Base-by-base conservation (phyloP, 2,888 invertebrate genomes). In the Philereme transversata region DNA sequence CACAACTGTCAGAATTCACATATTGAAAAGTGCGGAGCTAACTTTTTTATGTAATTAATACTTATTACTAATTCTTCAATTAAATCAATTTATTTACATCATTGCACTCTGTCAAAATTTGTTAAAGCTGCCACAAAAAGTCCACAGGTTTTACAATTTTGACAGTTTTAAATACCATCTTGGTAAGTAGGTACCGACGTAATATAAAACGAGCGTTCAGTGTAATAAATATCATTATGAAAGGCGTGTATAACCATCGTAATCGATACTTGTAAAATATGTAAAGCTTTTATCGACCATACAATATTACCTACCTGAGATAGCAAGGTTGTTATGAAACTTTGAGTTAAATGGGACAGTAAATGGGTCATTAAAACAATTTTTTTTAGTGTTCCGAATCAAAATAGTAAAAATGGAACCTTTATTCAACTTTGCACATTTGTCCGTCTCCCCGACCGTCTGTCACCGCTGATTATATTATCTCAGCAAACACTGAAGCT, bases 261-360 rank as follows among this genome's bases (percentile, higher is more conserved):
- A 62, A 67, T 67, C 67, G 63, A 69, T 69, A 60, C 58, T 51
- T 56, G 47, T 49, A 57, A 54, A 62, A 50, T 50, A 55, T 54
- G 48, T 56, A 59, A 61, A 60, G 53, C 44, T 36, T 62, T 51
- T 49, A 60, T 51, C 57, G 49, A 57, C 43, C 50, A 50, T 57
- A 50, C 58, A 57, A 59, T 63, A 58, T 57, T 43, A 53, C 35
- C 35, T 47, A 57, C 43, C 61, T 6, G 43, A 51, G 11, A 46
- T 58, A 44, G 36, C 38, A 55, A 54, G 51, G 48, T 51, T 38
- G 46, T 55, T 58, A 35, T 34, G 60, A 44, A 56, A 55, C 5
- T 51, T 5, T 44, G 47, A 60, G 53, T 40, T 51, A 55, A 22
- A 52, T 51, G 36, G 35, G 11, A 10, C 41, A 51, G 9, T 22